phyloP scores from a whole-genome alignment of 2,797 vertebrate species.

The Enteromius treurensis region DNA sequence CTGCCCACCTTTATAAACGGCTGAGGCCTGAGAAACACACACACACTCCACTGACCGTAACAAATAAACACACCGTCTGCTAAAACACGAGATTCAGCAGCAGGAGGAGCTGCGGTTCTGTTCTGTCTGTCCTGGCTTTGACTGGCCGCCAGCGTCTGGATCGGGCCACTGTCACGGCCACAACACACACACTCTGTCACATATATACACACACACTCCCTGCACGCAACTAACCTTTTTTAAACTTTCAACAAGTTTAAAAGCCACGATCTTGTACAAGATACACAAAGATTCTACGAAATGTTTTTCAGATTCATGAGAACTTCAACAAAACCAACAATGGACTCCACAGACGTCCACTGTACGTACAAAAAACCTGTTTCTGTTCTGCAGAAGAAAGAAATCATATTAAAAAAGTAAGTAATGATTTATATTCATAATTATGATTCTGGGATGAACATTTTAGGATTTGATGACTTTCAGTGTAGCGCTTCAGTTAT shows the following conservation, averaged over 20 bases:
- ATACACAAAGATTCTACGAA: not conserved
- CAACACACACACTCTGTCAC: not conserved
- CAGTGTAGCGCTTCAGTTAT: not conserved
- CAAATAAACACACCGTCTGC: constrained; percentile 39
- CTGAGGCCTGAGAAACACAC: constrained; percentile 28
- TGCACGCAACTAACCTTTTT: not conserved
- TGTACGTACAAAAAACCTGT: not conserved
- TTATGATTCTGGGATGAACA: not conserved
- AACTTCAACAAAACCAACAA: not conserved
- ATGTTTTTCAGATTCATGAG: not conserved
- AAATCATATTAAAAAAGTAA: not conserved
- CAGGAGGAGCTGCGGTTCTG: constrained; percentile 14
- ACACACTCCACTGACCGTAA: constrained; percentile 23
- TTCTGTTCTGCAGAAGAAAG: not conserved
- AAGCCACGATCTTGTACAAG: not conserved
- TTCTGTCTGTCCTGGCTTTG: constrained; percentile 27
- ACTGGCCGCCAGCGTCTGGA: constrained; percentile 25
- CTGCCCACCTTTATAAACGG: not conserved
- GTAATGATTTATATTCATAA: not conserved
- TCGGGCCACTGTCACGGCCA: not conserved
- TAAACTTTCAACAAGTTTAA: not conserved
- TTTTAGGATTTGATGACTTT: not conserved
- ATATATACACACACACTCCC: not conserved
- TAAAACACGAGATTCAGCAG: constrained; percentile 24
- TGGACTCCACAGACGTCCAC: not conserved